Evolutionary conservation across 2,797 vertebrate genomes (phyloP).

Genomic region (Austrolebias charrua): DNA sequence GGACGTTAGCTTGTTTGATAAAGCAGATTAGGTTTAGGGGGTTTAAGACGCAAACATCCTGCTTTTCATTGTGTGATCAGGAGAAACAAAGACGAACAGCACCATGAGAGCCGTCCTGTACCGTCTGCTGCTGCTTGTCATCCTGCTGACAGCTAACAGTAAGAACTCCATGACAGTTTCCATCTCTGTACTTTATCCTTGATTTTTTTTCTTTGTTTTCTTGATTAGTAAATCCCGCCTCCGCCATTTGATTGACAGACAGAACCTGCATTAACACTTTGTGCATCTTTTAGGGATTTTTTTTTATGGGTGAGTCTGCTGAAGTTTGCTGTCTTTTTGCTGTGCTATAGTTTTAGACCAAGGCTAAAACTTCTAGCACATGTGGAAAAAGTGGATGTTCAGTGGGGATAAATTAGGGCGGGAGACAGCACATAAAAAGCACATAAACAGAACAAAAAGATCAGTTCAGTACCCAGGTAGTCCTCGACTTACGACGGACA

Average conservation of each 20-base stretch:
- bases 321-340: conserved; percentile 24
- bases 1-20: conserved; percentile 76
- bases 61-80: conserved; percentile 74
- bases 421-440: conserved; percentile 25
- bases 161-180: conserved; percentile 40
- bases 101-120: conserved; percentile 78
- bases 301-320: conserved; percentile 17
- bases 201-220: background rate
- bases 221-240: background rate
- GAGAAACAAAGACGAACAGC: conserved; percentile 58
- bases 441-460: background rate
- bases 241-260: background rate
- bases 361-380: conserved; percentile 66
- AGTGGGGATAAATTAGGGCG: conserved; percentile 54
- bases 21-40: conserved; percentile 77
- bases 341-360: conserved; percentile 56
- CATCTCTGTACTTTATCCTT: background rate
- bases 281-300: conserved; percentile 5
- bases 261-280: background rate
- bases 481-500: too few species aligned
- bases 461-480: too few species aligned
- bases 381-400: conserved; percentile 48
- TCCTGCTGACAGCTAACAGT: conserved; percentile 78
- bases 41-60: conserved; percentile 80
- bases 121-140: conserved; percentile 73